Conservation (phyloP, 1,140 invertebrate species). For the Zophobas morio region DNA sequence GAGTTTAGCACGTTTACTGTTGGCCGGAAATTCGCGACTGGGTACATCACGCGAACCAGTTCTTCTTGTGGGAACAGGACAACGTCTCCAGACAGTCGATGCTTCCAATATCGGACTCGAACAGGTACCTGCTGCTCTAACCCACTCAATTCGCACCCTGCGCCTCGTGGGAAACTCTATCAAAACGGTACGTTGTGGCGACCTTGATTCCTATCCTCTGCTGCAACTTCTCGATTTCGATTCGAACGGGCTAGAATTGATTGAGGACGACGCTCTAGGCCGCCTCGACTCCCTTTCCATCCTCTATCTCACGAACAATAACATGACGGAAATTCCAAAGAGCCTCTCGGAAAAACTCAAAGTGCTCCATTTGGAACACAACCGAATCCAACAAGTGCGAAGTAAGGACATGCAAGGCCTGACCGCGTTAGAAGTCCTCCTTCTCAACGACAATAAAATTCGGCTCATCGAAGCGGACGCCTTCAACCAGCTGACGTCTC, state of each 20-base stretch:
- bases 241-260: constrained; percentile 80
- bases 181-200: constrained; percentile 80
- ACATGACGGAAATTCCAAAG: constrained; percentile 76
- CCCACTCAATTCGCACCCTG: constrained; percentile 86
- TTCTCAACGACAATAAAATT: constrained; percentile 79
- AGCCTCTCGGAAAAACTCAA: constrained; percentile 77
- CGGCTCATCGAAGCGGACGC: constrained; percentile 76
- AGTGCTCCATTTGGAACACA: constrained; percentile 76
- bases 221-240: constrained; percentile 86
- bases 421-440: constrained; percentile 78
- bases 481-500: constrained; percentile 76
- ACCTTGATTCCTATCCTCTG: constrained; percentile 90
- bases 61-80: constrained; percentile 78
- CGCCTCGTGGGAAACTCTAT: constrained; percentile 81
- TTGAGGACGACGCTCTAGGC: constrained; percentile 91
- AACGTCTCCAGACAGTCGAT: constrained; percentile 83
- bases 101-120: constrained; percentile 85
- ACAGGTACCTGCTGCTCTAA: constrained; percentile 86
- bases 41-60: constrained; percentile 74
- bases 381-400: constrained; percentile 74
- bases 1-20: constrained; percentile 81
- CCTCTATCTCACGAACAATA: constrained; percentile 86
- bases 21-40: constrained; percentile 80
- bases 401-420: constrained; percentile 80
- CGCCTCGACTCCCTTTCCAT: constrained; percentile 84